Base-by-base conservation (phyloP, 2,113 vertebrate genomes). In the Rhinolophus ferrumequinum region DNA sequence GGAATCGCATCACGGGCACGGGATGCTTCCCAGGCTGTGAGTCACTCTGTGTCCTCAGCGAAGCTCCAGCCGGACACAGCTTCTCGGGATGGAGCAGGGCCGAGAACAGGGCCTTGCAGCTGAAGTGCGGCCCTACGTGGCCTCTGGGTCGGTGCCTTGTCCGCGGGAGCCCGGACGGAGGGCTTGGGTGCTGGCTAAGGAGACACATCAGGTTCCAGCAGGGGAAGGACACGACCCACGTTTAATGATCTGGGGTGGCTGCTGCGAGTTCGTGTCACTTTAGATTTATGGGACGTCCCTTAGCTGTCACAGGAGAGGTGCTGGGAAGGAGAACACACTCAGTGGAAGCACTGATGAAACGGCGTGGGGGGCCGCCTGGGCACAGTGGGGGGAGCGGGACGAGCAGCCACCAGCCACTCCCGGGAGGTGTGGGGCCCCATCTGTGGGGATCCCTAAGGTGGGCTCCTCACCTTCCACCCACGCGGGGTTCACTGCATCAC, bases 21-120 rank as follows among this genome's bases (percentile, higher is more conserved):
- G 44, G 18, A 7, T 22, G 18, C 1, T 58, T 30, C 85, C 69
- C 52, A 24, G 69, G 85, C 38, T 56, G 26, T 72, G 28, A 11
- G 38, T 60, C 52, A 24, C 22, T 16, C 5, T 33, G n/a, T 11
- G 28, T 73, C 19, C 38, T 33, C 67, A 56, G 4, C 1, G 26
- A 16, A 30, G 66, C 16, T 35, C 26, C 7, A 2, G 9, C 2
- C 0, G 47, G 60, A 47, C 7, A 0, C 28, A 1, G 30, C 26
- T 44, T 64, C 26, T 83, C 28, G 5, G 80, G 80, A 52, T 19
- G 30, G 47, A 47, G 66, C 47, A 80, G 79, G 56, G 35, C 79
- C 1, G 7, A 26, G 79, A 12, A 22, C 5, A 6, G 26, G 79
- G 41, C 5, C 41, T 5, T 41, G 41, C 41, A 3, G 41, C 41